Evolutionary conservation across 92 coral and sea anemone genomes (phyloP), one percentile per base, ranked within the genome.

Genomic region (Hydrozoanthus gracilis): DNA sequence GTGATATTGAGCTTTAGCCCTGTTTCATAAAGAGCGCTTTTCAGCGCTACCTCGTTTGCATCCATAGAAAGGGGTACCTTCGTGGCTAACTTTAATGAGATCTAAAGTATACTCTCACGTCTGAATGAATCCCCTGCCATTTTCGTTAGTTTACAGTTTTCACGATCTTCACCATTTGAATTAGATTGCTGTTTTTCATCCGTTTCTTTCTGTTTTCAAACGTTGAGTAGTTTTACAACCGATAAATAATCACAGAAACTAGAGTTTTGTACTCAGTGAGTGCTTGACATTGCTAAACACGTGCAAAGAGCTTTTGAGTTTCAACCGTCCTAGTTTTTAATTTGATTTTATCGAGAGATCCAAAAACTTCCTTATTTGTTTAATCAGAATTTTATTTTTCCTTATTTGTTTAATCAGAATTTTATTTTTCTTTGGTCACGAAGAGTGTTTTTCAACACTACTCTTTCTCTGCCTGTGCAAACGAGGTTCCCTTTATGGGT

Each of bases 381-480:
- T 64, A 17, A 35, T n/a, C 27, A 84, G 73, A 87, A 71, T 27
- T n/a, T 8, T 14, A 62, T 64, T 72, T 20, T 77, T 75, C 39
- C 76, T 72, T 83, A 14, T 39, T 64, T 17, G 3, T n/a, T n/a
- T 64, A 17, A 35, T n/a, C 27, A 84, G 73, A 87, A 71, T 27
- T n/a, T 8, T 14, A 62, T 64, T 72, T 20, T 77, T 75, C 39
- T 82, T 72, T 83, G 79, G 77, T 65, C 71, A 78, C 82, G 92
- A 86, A 94, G 95, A 92, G 98, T 67, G 95, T 95, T 94, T 86
- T 77, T 92, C 45, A 73, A 95, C 86, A 91, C 95, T 88, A 85
- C 93, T 73, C 79, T 86, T 51, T 62, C 51, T 18, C 56, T 80
- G 85, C 50, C 20, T n/a, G 9, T 66, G 85, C 85, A 80, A 48